These are phyloP conservation scores for Anolis sagrei DNA, from an alignment of 2,113 vertebrate species.

Conservation along the genomic window DNA sequence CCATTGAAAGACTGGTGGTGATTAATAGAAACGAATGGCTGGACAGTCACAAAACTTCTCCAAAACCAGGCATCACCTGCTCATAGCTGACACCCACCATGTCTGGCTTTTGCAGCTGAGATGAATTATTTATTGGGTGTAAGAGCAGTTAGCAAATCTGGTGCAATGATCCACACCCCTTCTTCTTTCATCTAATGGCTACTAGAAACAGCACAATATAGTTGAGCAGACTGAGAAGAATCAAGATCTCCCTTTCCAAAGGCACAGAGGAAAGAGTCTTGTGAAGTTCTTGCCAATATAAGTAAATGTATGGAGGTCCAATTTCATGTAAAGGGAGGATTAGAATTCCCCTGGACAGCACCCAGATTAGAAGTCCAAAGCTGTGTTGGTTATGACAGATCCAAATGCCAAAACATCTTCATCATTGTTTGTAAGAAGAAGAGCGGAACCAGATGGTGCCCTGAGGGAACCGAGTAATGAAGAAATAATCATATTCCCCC, in stretches of 20 bases:
- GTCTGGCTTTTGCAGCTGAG: not conserved
- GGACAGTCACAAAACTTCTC: not conserved
- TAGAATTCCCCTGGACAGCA: not conserved
- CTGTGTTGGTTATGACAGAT: not conserved
- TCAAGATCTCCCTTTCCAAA: not conserved
- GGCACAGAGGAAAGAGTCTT: not conserved
- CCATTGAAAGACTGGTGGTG: not conserved
- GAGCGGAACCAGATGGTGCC: conserved; percentile 13
- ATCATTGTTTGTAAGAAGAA: not conserved
- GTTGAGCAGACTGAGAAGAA: not conserved
- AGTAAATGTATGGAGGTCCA: not conserved
- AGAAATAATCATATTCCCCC: not conserved
- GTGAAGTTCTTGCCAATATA: not conserved
- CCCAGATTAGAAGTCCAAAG: not conserved
- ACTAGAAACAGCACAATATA: not conserved
- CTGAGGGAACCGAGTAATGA: not conserved
- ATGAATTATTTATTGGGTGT: not conserved
- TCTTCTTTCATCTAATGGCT: too few relatives aligned
- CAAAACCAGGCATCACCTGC: not conserved
- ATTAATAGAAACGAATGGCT: conserved; percentile 11
- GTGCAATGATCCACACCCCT: not conserved
- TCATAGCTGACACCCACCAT: not conserved
- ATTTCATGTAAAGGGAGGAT: not conserved
- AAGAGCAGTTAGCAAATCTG: too few relatives aligned
- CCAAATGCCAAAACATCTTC: not conserved